Base-by-base conservation (phyloP, 2,113 vertebrate species). In the Glaucomys volans region DNA sequence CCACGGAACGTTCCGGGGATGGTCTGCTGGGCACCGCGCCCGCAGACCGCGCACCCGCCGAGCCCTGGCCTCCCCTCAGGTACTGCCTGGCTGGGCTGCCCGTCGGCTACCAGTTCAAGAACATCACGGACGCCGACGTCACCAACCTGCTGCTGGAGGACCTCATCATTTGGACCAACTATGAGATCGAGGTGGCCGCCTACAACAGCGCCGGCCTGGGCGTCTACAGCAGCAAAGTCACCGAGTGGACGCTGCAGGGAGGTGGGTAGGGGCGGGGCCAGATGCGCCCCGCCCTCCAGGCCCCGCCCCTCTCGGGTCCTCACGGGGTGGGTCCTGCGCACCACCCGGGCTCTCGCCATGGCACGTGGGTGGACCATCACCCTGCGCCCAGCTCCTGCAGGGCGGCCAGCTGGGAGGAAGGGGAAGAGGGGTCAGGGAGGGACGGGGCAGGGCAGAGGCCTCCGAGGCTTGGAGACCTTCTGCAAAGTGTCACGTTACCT, bases 91-190 rank as follows among this genome's bases (percentile, higher is more conserved):
- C 99, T 0, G 99, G 99, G 85, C 98, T 99, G 92, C 99, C 99
- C 0, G 99, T 99, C 17, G 99, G 99, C n/a, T 99, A 99, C 97
- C 99, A 99, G 98, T 99, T 99, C 96, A 99, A 99, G 98, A 99
- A 99, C 98, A 99, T 99, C 98, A 99, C 99, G 12, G 99, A 98
- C 0, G 99, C 99, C 0, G 99, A 99, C 1, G 99, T 99, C 95
- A 99, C 99, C 97, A 99, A 99, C 95, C 98, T 99, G 76, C 98
- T 99, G 12, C 98, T 99, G 97, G 99, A 99, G 97, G 99, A 99
- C 66, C 99, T 99, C 97, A 99, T 99, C 98, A 99, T 99, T 96
- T 99, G 99, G 99, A 99, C 99, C 98, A 99, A 99, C 98, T 99
- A 99, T 0, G 99, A 99, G 98, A 99, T 99, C 0, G 99, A 99